Conservation (phyloP, 1,140 invertebrate species). For the Cotesia vestalis region DNA sequence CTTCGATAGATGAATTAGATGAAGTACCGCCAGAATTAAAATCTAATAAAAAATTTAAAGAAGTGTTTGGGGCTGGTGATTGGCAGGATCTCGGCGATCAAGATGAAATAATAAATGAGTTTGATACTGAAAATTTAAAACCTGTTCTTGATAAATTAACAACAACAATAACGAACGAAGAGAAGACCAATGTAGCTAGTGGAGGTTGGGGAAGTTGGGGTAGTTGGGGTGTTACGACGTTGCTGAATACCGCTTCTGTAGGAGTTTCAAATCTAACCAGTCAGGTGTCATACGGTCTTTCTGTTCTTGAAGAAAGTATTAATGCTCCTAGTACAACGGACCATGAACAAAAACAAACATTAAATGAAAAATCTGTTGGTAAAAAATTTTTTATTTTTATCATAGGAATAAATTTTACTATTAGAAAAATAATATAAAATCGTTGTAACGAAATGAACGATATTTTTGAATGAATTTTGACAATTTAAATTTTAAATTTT, state of each 20-base stretch:
- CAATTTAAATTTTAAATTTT: too few relatives aligned
- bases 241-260: conserved; percentile 77
- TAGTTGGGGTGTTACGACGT: conserved; percentile 73
- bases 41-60: conserved; percentile 62
- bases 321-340: conserved; percentile 78
- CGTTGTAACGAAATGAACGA: too few relatives aligned
- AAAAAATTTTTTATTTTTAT: not conserved
- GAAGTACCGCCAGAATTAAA: conserved; percentile 59
- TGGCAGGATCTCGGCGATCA: conserved; percentile 57
- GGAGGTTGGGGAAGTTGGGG: conserved; percentile 73
- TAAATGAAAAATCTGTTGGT: conserved; percentile 11
- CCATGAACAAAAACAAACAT: conserved; percentile 65
- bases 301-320: conserved; percentile 79
- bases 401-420: too few relatives aligned
- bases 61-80: conserved; percentile 58
- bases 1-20: conserved; percentile 39
- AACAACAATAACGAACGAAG: conserved; percentile 22
- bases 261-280: conserved; percentile 78
- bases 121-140: conserved; percentile 49
- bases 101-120: conserved; percentile 47
- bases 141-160: conserved; percentile 48
- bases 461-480: too few relatives aligned
- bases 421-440: too few relatives aligned
- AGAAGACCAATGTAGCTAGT: conserved; percentile 37
- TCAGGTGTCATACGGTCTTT: conserved; percentile 80